A percentile compares a stretch with the other conserved stretches of the same genome.
Evolutionary conservation across 1,140 invertebrate genomes (phyloP).

Genomic region (Vollenhovia emeryi): DNA sequence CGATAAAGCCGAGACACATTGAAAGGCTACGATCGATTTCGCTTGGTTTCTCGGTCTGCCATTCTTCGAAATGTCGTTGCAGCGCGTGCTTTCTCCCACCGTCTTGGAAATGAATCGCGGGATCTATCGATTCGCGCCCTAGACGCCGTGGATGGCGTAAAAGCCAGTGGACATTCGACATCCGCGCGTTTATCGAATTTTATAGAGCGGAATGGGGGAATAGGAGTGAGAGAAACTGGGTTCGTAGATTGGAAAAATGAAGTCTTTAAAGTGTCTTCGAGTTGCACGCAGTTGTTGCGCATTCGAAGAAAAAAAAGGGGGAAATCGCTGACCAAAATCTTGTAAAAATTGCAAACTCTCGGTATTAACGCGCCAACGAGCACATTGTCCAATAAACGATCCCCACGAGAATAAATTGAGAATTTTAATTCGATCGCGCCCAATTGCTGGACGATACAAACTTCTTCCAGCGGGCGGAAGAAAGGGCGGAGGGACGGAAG

Average conservation of each 20-base stretch:
- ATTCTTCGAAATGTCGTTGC: slow-evolving; percentile 59
- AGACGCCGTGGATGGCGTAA: slow-evolving; percentile 32
- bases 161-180: slow-evolving; percentile 42
- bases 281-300: slow-evolving; percentile 13
- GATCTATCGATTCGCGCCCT: slow-evolving; percentile 49
- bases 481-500: slow-evolving; percentile 34
- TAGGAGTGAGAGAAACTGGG: background rate
- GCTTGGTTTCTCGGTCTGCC: slow-evolving; percentile 73
- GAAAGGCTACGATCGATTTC: slow-evolving; percentile 77
- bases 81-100: slow-evolving; percentile 44
- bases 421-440: background rate
- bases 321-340: background rate
- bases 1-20: slow-evolving; percentile 83
- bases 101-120: slow-evolving; percentile 54
- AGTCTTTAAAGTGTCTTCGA: background rate
- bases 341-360: background rate
- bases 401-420: background rate
- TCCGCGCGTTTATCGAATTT: slow-evolving; percentile 46
- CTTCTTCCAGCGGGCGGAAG: slow-evolving; percentile 21
- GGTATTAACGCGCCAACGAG: background rate
- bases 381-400: background rate
- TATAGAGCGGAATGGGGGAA: background rate
- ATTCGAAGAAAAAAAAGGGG: background rate
- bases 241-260: slow-evolving; percentile 12
- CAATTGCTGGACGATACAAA: slow-evolving; percentile 27